These are phyloP conservation scores for Camelus bactrianus DNA, from an alignment of 2,113 vertebrate species.

Conservation along the genomic window DNA sequence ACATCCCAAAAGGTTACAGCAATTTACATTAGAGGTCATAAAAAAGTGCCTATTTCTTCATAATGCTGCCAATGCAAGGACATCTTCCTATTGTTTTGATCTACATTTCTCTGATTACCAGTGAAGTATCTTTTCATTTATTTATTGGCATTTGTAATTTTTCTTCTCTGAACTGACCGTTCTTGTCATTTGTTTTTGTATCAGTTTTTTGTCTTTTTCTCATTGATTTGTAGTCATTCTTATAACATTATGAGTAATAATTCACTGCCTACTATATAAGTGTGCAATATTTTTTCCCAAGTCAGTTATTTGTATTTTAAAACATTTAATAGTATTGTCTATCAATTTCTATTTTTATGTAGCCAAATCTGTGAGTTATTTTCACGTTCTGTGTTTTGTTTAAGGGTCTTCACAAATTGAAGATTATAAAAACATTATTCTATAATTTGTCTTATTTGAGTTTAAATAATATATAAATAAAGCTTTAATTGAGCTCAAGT, in stretches of 20 bases:
- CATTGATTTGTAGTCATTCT: background rate
- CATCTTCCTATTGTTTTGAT: constrained; percentile 35
- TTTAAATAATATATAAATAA: background rate
- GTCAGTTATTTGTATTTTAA: constrained; percentile 41
- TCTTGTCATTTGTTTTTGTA: constrained; percentile 19
- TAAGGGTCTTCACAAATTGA: background rate
- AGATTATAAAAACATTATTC: constrained; percentile 37
- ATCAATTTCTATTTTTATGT: constrained; percentile 25
- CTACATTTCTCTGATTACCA: background rate
- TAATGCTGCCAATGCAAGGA: background rate
- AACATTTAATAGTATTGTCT: background rate
- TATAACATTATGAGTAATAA: background rate
- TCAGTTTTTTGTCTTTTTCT: background rate
- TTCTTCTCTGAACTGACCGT: constrained; percentile 39
- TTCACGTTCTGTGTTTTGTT: background rate
- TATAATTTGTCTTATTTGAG: background rate
- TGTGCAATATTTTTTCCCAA: constrained; percentile 50
- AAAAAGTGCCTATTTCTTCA: constrained; percentile 1
- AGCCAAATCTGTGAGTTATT: background rate
- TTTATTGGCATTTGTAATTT: background rate
- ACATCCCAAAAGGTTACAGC: background rate
- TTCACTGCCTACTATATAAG: background rate
- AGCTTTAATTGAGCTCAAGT: constrained; percentile 16
- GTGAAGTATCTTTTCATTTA: background rate
- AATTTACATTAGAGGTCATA: background rate